Percentiles rank a stretch among this genome's conserved stretches.
Evolutionary conservation across 2,113 vertebrate species (phyloP).

Genomic region (Lamprotornis superbus): DNA sequence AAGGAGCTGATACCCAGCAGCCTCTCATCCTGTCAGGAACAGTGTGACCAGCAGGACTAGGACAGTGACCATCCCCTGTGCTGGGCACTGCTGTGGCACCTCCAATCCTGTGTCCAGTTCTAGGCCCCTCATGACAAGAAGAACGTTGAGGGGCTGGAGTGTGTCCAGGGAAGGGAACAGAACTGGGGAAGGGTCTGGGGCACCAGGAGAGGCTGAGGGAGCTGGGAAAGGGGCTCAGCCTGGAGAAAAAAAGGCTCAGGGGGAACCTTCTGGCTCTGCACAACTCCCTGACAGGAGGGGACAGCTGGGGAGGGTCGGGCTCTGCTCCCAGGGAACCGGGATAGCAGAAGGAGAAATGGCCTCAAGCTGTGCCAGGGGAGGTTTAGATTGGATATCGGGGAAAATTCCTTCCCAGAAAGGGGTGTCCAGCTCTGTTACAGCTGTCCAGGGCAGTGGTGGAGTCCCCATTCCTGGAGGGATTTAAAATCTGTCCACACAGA

Average conservation of each 20-base stretch:
- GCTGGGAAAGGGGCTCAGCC: neutral
- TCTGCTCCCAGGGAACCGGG: neutral
- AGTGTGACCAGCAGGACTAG: neutral
- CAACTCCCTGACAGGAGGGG: neutral
- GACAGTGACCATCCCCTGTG: neutral
- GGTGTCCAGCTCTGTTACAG: neutral
- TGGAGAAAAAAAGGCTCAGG: neutral
- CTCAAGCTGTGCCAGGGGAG: neutral
- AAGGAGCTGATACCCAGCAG: neutral
- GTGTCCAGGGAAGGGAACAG: accelerated
- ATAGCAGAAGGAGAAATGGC: accelerated
- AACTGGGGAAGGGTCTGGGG: neutral
- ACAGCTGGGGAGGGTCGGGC: accelerated
- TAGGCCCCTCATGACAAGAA: neutral
- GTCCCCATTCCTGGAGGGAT: neutral
- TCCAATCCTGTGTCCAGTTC: neutral
- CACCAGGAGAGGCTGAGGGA: accelerated
- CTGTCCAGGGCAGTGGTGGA: neutral
- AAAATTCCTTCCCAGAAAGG: neutral
- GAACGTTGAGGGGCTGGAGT: neutral
- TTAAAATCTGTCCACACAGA: neutral
- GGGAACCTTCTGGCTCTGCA: neutral
- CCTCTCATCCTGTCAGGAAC: neutral
- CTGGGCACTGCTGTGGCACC: neutral
- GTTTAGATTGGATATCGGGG: neutral